Evolutionary conservation across 2,888 invertebrate species (phyloP).

Genomic region (Xanthostigma xanthostigma): DNA sequence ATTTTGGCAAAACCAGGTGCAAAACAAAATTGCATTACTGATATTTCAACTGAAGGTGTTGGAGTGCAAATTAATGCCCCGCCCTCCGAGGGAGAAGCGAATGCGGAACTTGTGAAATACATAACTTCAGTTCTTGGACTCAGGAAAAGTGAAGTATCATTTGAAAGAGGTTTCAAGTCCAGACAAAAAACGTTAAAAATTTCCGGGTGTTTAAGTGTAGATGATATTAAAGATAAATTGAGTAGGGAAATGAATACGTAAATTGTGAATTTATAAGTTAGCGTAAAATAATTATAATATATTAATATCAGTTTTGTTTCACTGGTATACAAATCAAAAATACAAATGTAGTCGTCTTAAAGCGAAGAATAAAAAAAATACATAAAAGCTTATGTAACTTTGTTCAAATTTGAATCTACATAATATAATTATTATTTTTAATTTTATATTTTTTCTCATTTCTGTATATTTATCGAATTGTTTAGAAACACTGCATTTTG

Average conservation of each 20-base stretch:
- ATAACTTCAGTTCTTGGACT: conserved; percentile 50
- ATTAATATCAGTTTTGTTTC: no score
- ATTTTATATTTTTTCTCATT: no score
- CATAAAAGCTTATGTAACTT: no score
- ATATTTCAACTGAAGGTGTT: conserved; percentile 44
- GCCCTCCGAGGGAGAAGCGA: conserved; percentile 71
- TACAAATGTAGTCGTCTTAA: no score
- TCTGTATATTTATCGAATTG: no score
- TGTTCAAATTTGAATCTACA: no score
- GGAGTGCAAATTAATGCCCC: conserved; percentile 67
- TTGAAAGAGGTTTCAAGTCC: conserved; percentile 46
- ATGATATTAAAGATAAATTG: conserved; percentile 29
- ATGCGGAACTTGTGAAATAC: conserved; percentile 57
- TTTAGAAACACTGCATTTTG: no score
- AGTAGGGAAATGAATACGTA: conserved; percentile 21
- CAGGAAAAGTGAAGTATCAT: conserved; percentile 50
- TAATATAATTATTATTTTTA: no score
- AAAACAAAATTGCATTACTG: conserved; percentile 50
- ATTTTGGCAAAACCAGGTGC: conserved; percentile 63
- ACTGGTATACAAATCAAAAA: no score
- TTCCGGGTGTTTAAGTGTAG: conserved; percentile 30
- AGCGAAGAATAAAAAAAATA: no score
- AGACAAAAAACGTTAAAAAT: conserved; percentile 39
- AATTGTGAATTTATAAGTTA: background rate
- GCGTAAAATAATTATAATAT: no score